phyloP scores from a whole-genome alignment of 2,113 vertebrate genomes.

The Puma concolor region DNA sequence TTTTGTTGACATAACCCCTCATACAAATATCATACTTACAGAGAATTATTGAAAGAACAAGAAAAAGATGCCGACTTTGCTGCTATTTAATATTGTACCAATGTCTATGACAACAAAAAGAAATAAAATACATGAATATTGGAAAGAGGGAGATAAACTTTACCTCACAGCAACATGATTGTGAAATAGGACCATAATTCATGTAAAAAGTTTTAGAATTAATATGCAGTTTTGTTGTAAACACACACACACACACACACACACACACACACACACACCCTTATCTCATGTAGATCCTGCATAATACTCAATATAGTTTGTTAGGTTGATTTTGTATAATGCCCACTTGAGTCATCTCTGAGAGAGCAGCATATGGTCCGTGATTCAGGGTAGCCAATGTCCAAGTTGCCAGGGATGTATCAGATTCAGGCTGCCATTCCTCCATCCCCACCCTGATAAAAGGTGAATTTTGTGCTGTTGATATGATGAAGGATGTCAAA shows the following conservation, averaged over 20 bases:
- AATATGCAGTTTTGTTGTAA: not conserved
- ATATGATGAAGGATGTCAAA: not conserved
- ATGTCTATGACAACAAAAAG: not conserved
- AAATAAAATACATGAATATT: not conserved
- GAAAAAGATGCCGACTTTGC: not conserved
- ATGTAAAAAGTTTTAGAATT: not conserved
- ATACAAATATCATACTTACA: not conserved
- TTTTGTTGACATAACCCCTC: not conserved
- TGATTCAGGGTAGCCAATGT: not conserved
- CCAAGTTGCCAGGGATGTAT: not conserved
- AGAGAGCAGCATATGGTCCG: not conserved
- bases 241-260: not conserved
- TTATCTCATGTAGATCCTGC: not conserved
- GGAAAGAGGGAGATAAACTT: not conserved
- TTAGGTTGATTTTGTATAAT: not conserved
- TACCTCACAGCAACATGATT: not conserved
- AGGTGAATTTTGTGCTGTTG: not conserved
- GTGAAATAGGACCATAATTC: not conserved
- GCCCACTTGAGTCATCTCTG: not conserved
- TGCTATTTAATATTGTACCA: not conserved
- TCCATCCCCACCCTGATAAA: not conserved
- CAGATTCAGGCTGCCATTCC: not conserved
- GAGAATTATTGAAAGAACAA: not conserved
- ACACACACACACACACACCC: no score
- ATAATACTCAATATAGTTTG: not conserved